These are phyloP conservation scores for Tineola bisselliella DNA, from an alignment of 2,888 invertebrate species.

Conservation along the genomic window DNA sequence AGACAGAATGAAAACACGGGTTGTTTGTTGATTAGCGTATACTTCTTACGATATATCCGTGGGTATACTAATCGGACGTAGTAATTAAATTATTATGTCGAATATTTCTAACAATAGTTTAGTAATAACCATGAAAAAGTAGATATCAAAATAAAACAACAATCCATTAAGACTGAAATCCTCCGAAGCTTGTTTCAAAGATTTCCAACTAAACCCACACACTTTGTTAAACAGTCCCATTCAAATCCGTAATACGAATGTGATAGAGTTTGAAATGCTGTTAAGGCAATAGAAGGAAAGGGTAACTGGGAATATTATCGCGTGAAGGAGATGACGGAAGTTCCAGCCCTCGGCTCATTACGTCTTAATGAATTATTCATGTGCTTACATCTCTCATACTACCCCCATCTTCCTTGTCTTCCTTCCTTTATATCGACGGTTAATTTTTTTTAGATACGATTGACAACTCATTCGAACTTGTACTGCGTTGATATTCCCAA, in stretches of 20 bases:
- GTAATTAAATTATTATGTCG: too few relatives aligned
- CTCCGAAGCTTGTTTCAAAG: background rate
- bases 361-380: slow-evolving; percentile 56
- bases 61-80: too few relatives aligned
- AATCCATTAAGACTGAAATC: background rate
- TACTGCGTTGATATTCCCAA: background rate
- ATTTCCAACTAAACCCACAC: background rate
- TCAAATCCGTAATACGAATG: background rate
- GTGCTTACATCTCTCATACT: slow-evolving; percentile 27
- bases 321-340: slow-evolving; percentile 26
- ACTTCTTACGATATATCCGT: too few relatives aligned
- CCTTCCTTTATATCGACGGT: background rate
- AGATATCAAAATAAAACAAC: slow-evolving; percentile 4
- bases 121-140: background rate
- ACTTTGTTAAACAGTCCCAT: background rate
- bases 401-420: slow-evolving; percentile 15
- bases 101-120: too few relatives aligned
- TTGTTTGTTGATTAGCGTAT: too few relatives aligned
- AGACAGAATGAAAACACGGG: too few relatives aligned
- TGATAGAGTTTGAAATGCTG: background rate
- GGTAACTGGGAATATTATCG: background rate
- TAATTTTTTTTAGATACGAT: background rate
- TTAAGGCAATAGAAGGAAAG: background rate
- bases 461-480: background rate
- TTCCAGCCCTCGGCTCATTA: slow-evolving; percentile 54